Evolutionary conservation across 2,797 vertebrate species (phyloP).

Genomic region (Silurus aristotelis): DNA sequence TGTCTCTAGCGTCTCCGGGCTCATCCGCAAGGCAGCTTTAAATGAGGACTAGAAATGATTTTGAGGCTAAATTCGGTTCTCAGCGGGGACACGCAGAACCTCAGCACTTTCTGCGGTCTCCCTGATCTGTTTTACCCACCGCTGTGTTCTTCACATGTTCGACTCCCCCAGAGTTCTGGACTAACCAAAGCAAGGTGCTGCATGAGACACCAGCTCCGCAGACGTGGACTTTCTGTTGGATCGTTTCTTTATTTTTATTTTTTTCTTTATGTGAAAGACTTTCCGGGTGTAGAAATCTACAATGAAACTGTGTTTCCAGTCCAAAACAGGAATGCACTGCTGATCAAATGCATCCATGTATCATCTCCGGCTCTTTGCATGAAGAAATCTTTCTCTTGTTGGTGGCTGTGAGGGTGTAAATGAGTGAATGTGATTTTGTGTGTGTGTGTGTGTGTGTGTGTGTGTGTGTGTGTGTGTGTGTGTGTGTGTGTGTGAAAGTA

Average conservation of each 20-base stretch:
- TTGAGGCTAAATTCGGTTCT: neutral
- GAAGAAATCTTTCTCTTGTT: slow-evolving; percentile 56
- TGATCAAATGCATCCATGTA: slow-evolving; percentile 48
- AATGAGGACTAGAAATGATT: neutral
- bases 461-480: neutral
- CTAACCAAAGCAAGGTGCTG: slow-evolving; percentile 73
- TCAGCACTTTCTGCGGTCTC: slow-evolving; percentile 33
- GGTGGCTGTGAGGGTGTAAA: slow-evolving; percentile 18
- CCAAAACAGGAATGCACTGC: slow-evolving; percentile 32
- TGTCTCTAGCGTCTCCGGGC: neutral
- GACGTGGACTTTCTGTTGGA: slow-evolving; percentile 15
- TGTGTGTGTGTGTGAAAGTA: no score
- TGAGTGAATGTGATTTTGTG: no score
- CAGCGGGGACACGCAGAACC: neutral
- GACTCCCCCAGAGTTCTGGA: slow-evolving; percentile 21
- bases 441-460: slow-evolving; percentile 10
- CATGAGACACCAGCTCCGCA: slow-evolving; percentile 52
- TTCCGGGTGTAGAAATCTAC: slow-evolving; percentile 58
- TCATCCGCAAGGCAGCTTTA: neutral
- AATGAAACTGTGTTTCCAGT: slow-evolving; percentile 54
- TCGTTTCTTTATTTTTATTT: neutral
- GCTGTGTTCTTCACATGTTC: slow-evolving; percentile 46
- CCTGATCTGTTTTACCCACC: slow-evolving; percentile 13
- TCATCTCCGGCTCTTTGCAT: slow-evolving; percentile 77
- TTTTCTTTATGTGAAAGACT: slow-evolving; percentile 60